Base-by-base conservation (phyloP, 2,888 invertebrate species). In the Lacanobia oleracea region DNA sequence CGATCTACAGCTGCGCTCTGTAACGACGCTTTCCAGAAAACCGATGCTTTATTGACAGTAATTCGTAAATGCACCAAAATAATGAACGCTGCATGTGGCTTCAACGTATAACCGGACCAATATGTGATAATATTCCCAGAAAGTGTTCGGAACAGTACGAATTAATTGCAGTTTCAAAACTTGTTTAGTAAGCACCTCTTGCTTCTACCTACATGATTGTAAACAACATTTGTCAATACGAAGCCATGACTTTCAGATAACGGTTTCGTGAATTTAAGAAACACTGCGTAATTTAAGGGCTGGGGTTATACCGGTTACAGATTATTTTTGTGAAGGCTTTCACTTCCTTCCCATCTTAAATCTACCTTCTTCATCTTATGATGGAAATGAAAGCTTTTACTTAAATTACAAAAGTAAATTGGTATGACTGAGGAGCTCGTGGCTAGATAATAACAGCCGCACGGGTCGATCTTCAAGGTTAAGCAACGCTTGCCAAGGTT, bases 31-130 rank as follows among this genome's bases (percentile, higher is more conserved):
- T 93, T 93, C 93, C 89, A 92, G 93, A 92, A 93, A 92, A 89
- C 89, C 89, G 88, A 90, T 91, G 91, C 88, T 93, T 93, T 93
- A 93, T 93, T 89, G 92, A 88, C 90, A 92, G 88, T 91, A 93
- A 94, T 93, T 92, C 89, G 91, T 90, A 88, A 93, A 91, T 89
- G 89, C 86, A 87, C 88, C 88, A 86, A 89, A 91, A 91, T 93
- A 90, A 92, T 90, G 88, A 87, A 86, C 88, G 87, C 89, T 88
- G 89, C 91, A 91, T 91, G 92, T 89, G 90, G 90, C 81, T 88
- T 87, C 85, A 82, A 83, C 85, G 77, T 83, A 84, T 80, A 88
- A 85, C 85, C 82, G 81, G 67, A 83, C 78, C 78, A 68, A 73
- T 84, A 81, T 83, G 85, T 79, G 84, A 88, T 87, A 82, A 87